A percentile compares a stretch with the other conserved stretches of the same genome.
phyloP scores from a whole-genome alignment of 2,888 invertebrate genomes.

The Branchellion lobata region DNA sequence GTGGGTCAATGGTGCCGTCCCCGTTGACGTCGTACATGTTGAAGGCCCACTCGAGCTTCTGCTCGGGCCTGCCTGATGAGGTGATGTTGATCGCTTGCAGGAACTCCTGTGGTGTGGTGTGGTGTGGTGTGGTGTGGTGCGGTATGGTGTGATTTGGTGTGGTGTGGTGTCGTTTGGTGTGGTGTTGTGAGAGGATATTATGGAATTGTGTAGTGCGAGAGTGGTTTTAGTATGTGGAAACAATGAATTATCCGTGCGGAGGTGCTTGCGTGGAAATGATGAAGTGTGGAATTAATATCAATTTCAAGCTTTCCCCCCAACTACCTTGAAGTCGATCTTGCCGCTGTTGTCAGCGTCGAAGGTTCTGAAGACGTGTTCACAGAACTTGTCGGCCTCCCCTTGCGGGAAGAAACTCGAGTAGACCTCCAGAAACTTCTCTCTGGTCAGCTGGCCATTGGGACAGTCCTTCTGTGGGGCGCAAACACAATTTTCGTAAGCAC shows the following conservation, averaged over 20 bases:
- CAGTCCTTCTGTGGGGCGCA: conserved; percentile 87
- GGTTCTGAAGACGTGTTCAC: conserved; percentile 95
- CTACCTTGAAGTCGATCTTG: conserved; percentile 61
- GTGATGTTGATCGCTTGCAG: conserved; percentile 63
- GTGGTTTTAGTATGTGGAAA: too few relatives aligned
- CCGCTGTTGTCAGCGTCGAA: conserved; percentile 71
- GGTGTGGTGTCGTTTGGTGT: too few relatives aligned
- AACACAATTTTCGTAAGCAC: background rate
- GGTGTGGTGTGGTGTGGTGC: too few relatives aligned
- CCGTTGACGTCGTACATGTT: conserved; percentile 63
- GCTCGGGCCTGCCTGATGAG: conserved; percentile 61
- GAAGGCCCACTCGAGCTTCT: conserved; percentile 63
- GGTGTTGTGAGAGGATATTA: too few relatives aligned
- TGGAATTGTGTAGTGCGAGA: too few relatives aligned
- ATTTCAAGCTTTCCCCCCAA: background rate
- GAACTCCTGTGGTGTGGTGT: conserved; percentile 55
- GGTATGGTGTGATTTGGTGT: too few relatives aligned
- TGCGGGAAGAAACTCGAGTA: conserved; percentile 96
- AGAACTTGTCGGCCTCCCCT: conserved; percentile 95
- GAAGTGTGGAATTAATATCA: background rate
- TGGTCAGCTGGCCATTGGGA: conserved; percentile 90
- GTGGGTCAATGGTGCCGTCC: conserved; percentile 61
- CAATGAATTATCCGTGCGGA: too few relatives aligned
- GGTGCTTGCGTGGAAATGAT: too few relatives aligned
- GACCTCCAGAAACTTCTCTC: conserved; percentile 96